Evolutionary conservation across 2,888 invertebrate species (phyloP).

Genomic region (Micropterix aruncella): DNA sequence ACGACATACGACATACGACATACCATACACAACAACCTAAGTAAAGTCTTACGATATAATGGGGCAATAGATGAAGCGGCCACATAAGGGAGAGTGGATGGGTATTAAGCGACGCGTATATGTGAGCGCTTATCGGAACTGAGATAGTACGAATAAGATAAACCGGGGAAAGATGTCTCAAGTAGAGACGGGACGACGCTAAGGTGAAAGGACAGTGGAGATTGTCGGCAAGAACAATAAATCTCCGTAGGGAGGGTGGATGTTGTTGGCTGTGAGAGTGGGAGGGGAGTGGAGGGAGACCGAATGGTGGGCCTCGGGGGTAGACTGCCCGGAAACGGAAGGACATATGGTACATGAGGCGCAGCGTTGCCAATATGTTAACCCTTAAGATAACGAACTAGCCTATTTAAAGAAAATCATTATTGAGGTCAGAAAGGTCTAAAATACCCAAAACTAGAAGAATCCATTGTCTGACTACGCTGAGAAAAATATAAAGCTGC

Average conservation of each 20-base stretch:
- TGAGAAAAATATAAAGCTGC: no score
- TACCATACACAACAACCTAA: background rate
- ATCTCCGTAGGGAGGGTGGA: constrained; percentile 6
- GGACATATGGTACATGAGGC: no score
- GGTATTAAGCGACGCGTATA: background rate
- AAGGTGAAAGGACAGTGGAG: constrained; percentile 9
- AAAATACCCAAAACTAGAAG: no score
- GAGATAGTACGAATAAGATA: background rate
- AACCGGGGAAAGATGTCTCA: background rate
- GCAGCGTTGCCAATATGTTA: no score
- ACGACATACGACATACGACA: no score
- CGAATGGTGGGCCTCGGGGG: no score
- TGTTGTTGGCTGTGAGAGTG: constrained; percentile 5
- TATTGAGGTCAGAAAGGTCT: no score
- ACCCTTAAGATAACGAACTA: no score
- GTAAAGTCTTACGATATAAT: background rate
- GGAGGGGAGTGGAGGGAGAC: no score
- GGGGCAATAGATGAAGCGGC: background rate
- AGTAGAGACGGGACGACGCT: background rate
- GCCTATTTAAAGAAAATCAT: no score
- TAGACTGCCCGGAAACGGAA: no score
- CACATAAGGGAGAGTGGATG: background rate
- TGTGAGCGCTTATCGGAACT: background rate
- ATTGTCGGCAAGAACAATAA: constrained; percentile 10
- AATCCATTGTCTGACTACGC: no score